phyloP scores from a whole-genome alignment of 92 coral and sea anemone species.

The Siderastrea siderea region DNA sequence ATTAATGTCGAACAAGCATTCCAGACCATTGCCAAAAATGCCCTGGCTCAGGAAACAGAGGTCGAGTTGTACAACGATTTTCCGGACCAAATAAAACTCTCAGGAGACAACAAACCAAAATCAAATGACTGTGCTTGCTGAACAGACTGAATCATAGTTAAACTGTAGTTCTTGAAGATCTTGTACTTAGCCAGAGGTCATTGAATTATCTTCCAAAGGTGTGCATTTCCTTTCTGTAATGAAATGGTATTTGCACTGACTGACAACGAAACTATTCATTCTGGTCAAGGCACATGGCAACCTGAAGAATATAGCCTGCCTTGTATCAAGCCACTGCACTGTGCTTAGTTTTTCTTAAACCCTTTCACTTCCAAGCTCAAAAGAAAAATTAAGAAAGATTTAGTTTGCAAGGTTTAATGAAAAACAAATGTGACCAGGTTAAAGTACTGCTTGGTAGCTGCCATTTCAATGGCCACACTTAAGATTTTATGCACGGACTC shows the following conservation, averaged over 20 bases:
- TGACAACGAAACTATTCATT: not conserved
- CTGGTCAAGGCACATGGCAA: not conserved
- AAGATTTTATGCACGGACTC: too few species aligned
- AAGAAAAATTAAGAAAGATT: not conserved
- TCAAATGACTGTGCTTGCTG: conserved; percentile 92
- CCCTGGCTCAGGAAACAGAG: conserved; percentile 98
- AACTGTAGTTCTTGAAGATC: conserved; percentile 29
- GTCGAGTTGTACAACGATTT: conserved; percentile 98
- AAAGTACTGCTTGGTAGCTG: not conserved
- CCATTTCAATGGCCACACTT: not conserved
- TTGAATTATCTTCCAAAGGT: not conserved
- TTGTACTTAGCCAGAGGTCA: not conserved
- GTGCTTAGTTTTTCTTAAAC: not conserved
- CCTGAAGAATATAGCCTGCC: not conserved
- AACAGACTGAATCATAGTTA: conserved; percentile 14
- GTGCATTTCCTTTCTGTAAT: conserved; percentile 17
- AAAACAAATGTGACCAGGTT: not conserved
- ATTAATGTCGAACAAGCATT: conserved; percentile 99
- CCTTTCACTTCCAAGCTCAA: not conserved
- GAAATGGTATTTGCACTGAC: conserved; percentile 10
- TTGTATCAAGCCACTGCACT: not conserved
- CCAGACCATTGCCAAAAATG: conserved; percentile 99
- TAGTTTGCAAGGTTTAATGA: not conserved
- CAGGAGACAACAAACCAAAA: conserved; percentile 89
- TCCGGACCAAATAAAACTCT: conserved; percentile 98